Percentiles rank a stretch among this genome's conserved stretches.
These are phyloP conservation scores for Gerris buenoi DNA, from an alignment of 1,140 invertebrate species.

Conservation along the genomic window DNA sequence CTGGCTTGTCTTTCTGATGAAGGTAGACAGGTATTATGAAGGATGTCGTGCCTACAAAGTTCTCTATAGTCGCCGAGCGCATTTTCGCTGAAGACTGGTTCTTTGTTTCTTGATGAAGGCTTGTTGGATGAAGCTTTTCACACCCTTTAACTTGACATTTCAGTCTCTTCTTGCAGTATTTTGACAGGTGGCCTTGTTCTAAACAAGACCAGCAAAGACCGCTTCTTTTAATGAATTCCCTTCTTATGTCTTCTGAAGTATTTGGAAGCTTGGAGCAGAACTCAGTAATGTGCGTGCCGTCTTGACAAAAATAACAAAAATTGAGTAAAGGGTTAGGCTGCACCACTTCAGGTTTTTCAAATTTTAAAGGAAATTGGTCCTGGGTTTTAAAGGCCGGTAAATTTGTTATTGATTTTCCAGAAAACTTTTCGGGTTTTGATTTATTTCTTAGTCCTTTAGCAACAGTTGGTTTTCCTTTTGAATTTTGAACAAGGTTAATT, in stretches of 20 bases:
- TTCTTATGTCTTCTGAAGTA: not conserved
- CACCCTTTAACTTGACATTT: not conserved
- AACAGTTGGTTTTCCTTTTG: not conserved
- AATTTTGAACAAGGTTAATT: not conserved
- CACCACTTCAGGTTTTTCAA: no score
- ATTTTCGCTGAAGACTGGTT: not conserved
- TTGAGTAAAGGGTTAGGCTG: no score
- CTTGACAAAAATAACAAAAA: not conserved
- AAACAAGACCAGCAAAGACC: not conserved
- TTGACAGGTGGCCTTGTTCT: not conserved
- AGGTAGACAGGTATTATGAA: not conserved
- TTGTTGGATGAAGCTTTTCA: not conserved
- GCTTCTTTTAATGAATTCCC: not conserved
- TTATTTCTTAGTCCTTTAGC: not conserved
- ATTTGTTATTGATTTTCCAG: not conserved
- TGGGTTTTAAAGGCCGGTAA: no score
- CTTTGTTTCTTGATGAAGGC: not conserved
- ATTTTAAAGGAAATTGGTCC: no score
- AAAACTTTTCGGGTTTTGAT: not conserved
- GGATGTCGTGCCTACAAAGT: not conserved
- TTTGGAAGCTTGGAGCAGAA: not conserved
- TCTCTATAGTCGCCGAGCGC: not conserved
- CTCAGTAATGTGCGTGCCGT: not conserved
- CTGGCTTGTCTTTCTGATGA: not conserved
- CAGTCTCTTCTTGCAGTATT: not conserved